A percentile compares a stretch with the other conserved stretches of the same genome.
Conservation (phyloP, 2,113 vertebrate species). For the Leptobrachium leishanense region DNA sequence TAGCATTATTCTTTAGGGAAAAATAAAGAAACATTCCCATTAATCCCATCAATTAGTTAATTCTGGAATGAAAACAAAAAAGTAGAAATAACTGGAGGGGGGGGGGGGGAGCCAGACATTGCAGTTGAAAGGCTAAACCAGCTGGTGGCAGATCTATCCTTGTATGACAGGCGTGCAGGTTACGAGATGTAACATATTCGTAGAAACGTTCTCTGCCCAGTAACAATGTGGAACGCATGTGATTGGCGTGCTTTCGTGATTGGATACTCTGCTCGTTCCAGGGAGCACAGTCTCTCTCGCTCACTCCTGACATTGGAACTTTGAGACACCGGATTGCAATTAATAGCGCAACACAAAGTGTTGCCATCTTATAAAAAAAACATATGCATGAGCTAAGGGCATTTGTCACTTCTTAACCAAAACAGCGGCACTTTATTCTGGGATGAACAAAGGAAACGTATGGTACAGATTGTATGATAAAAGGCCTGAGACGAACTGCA, state of each 20-base stretch:
- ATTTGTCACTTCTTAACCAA: too few relatives aligned
- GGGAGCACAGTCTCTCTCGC: background rate
- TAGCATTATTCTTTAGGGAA: too few relatives aligned
- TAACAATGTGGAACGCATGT: background rate
- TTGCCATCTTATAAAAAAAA: too few relatives aligned
- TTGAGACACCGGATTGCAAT: background rate
- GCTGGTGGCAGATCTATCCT: background rate
- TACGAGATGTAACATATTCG: background rate
- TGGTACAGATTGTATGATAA: too few relatives aligned
- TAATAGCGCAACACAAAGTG: too few relatives aligned
- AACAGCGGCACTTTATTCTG: too few relatives aligned
- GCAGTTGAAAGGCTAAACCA: background rate
- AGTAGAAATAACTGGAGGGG: background rate
- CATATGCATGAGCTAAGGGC: too few relatives aligned
- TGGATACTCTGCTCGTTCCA: background rate
- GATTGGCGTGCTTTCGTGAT: background rate
- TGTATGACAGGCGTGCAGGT: background rate
- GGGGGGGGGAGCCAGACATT: background rate
- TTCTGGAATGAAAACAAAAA: background rate
- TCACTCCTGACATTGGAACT: background rate
- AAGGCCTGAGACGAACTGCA: too few relatives aligned
- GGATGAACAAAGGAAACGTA: too few relatives aligned
- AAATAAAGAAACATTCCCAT: too few relatives aligned
- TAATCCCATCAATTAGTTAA: constrained; percentile 5
- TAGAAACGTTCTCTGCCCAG: background rate